Percentiles rank a stretch among this genome's conserved stretches.
Conservation (phyloP, 2,888 invertebrate genomes). For the Sarcophaga caerulescens region DNA sequence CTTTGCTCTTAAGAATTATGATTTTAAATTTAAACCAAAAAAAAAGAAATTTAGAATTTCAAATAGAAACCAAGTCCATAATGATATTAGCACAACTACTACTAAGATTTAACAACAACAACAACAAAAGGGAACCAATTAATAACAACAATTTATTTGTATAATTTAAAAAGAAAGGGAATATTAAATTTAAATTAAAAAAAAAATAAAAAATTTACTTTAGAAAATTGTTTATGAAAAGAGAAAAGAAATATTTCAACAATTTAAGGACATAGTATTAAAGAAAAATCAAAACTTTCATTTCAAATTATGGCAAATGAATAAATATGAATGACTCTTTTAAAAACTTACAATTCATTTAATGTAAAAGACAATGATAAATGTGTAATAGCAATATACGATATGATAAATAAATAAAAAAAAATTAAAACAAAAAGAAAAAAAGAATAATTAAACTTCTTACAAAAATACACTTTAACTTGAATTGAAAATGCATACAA, state of each 20-base stretch:
- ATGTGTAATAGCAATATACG: constrained; percentile 60
- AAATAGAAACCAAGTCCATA: constrained; percentile 1
- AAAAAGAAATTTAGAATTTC: too few species aligned
- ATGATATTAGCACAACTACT: constrained; percentile 50
- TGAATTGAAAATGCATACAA: background rate
- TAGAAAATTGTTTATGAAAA: constrained; percentile 18
- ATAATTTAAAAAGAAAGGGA: constrained; percentile 56
- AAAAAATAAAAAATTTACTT: background rate
- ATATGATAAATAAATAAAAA: constrained; percentile 11
- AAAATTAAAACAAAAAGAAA: background rate
- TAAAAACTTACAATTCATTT: constrained; percentile 14
- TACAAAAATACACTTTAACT: constrained; percentile 1
- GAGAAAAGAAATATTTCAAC: background rate
- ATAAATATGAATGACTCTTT: background rate
- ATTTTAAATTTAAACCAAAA: background rate
- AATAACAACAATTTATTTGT: constrained; percentile 47
- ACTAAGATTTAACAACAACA: constrained; percentile 49
- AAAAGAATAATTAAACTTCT: constrained; percentile 12
- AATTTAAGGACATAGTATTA: background rate
- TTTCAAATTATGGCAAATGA: background rate
- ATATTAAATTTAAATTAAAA: constrained; percentile 40
- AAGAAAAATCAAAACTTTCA: background rate
- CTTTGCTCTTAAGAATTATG: background rate
- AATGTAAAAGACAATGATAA: constrained; percentile 48
- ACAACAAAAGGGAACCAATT: constrained; percentile 54